Evolutionary conservation across 1,140 invertebrate genomes (phyloP).

Genomic region (Heterodera schachtii): DNA sequence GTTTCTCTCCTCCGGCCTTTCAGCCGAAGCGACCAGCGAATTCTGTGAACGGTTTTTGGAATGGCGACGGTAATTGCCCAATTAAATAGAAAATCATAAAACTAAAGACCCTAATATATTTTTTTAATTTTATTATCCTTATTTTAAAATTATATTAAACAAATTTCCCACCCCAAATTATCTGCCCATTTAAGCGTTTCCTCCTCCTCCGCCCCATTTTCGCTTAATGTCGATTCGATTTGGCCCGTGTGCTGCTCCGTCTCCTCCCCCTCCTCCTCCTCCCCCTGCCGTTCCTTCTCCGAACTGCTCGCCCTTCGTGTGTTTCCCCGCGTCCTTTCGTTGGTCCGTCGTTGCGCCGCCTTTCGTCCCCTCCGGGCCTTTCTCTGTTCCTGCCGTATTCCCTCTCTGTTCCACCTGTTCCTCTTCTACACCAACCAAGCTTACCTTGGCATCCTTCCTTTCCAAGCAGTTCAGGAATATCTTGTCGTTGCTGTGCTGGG

Average conservation of each 20-base stretch:
- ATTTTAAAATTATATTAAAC: not conserved
- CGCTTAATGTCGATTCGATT: not conserved
- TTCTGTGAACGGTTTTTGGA: conserved; percentile 15
- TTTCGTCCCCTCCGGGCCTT: conserved; percentile 4
- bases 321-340: conserved; percentile 18
- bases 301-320: conserved; percentile 24
- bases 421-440: conserved; percentile 35
- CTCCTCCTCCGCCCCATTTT: not conserved
- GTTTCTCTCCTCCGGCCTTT: conserved; percentile 27
- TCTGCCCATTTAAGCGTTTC: not conserved
- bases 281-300: conserved; percentile 1
- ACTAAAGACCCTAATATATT: not conserved
- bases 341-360: not conserved
- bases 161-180: not conserved
- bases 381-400: conserved; percentile 18
- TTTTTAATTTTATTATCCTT: not conserved
- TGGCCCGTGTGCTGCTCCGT: conserved; percentile 4
- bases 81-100: not conserved
- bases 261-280: not conserved
- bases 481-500: conserved; percentile 23
- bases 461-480: conserved; percentile 31
- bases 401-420: conserved; percentile 32
- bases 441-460: conserved; percentile 27
- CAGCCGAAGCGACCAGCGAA: conserved; percentile 14
- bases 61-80: not conserved